Conservation (phyloP, 2,113 vertebrate genomes). For the Notothenia rossii region DNA sequence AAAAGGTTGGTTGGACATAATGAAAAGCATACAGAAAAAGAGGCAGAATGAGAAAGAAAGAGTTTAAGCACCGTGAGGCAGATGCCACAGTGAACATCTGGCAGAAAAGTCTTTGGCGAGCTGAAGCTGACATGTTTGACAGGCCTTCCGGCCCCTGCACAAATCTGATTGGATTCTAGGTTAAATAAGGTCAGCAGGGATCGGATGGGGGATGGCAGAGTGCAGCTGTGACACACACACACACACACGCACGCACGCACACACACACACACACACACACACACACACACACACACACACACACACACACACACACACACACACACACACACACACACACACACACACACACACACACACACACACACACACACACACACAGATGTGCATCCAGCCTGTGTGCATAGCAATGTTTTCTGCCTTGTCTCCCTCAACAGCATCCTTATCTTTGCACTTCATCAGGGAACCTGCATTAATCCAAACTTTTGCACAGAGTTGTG, state of each 20-base stretch:
- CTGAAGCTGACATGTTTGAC: slow-evolving; percentile 61
- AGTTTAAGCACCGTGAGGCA: slow-evolving; percentile 26
- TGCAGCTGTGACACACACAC: background rate
- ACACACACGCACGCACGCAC: background rate
- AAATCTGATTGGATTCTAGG: slow-evolving; percentile 71
- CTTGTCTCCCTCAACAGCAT: background rate
- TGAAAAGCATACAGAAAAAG: background rate
- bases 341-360: background rate
- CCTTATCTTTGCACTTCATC: background rate
- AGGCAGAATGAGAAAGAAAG: slow-evolving; percentile 9
- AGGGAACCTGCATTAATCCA: background rate
- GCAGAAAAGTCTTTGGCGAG: slow-evolving; percentile 41
- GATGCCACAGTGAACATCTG: slow-evolving; percentile 66
- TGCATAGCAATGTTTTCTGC: slow-evolving; percentile 5
- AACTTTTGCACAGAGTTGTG: background rate
- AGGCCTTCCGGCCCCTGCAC: slow-evolving; percentile 32
- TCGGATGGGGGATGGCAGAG: slow-evolving; percentile 32
- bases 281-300: too few species aligned
- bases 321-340: slow-evolving; percentile 8
- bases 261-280: too few species aligned
- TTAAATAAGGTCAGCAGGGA: slow-evolving; percentile 64
- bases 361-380: slow-evolving; percentile 3
- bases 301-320: background rate
- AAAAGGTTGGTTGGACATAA: background rate
- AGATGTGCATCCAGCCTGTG: slow-evolving; percentile 11